Base-by-base conservation (phyloP, 2,888 invertebrate genomes). In the Agrochola circellaris region DNA sequence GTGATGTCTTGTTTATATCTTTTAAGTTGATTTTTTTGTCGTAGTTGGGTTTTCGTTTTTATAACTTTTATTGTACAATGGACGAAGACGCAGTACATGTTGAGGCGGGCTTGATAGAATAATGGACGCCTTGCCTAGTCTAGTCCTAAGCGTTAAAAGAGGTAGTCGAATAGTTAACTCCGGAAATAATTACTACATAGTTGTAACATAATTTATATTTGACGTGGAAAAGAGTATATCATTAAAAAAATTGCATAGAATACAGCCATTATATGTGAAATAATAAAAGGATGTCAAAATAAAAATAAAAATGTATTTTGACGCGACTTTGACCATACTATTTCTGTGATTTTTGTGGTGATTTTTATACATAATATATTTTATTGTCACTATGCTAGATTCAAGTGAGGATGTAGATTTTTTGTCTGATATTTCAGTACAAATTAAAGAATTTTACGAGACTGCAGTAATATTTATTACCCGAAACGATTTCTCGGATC, bases 401-500 rank as follows among this genome's bases (percentile, higher is more conserved):
- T 67, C 87, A 64, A 81, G 89, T 77, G 81, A 89, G 72, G 89
- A 92, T 78, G 65, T 82, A 13, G 84, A 89, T 45, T 94, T 94
- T 89, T 88, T 96, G 73, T 95, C 93, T 82, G 94, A 95, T 87
- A 94, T 96, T 78, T 89, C 93, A 26, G 95, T 94, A 84, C 92
- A 93, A 89, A 84, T 96, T 5, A 96, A 96, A 90, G 90, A 92
- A 42, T 95, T 95, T 88, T 96, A 96, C 85, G 96, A 96, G 89
- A 91, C 90, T 65, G 91, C 95, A 11, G 93, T 95, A 2, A 92
- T 96, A 82, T 95, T 94, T 86, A 51, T 96, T 4, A 95, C 94
- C 0, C 89, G 90, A 79, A 93, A 92, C 83, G 95, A 96, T 92
- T 96, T 92, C 83, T 93, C 95, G 1, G 95, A 95, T 78, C 80